Evolutionary conservation across 37 sponge, comb jelly and placozoan species (phyloP).

Genomic region (Aphrocallistes beatrix): DNA sequence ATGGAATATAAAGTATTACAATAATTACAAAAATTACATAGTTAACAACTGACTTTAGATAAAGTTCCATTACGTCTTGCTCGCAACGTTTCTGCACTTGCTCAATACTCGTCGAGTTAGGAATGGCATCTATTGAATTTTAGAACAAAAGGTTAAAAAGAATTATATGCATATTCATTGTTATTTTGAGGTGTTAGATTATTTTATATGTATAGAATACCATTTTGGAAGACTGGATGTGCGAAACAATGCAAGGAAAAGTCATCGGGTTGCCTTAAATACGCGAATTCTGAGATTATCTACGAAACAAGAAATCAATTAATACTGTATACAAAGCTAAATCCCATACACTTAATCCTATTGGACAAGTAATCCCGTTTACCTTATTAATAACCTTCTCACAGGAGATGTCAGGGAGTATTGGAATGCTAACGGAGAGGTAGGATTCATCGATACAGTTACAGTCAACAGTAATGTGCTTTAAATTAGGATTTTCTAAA

Average conservation of each 20-base stretch:
- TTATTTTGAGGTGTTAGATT: too few species aligned
- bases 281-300: background rate
- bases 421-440: background rate
- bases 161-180: too few species aligned
- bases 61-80: too few species aligned
- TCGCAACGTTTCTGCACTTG: too few species aligned
- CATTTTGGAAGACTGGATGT: too few species aligned
- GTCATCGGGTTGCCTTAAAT: background rate
- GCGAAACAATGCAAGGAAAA: background rate
- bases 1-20: too few species aligned
- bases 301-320: background rate
- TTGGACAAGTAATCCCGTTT: background rate
- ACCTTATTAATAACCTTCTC: conserved; percentile 12
- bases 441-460: background rate
- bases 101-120: too few species aligned
- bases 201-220: too few species aligned
- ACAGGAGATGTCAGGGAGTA: background rate
- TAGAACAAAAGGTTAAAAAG: too few species aligned
- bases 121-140: too few species aligned
- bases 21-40: too few species aligned
- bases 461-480: background rate
- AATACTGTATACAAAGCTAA: background rate
- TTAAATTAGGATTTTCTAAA: background rate
- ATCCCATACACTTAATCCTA: background rate
- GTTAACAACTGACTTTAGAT: too few species aligned